Conservation (phyloP, 2,888 invertebrate genomes). For the Acleris laterana region DNA sequence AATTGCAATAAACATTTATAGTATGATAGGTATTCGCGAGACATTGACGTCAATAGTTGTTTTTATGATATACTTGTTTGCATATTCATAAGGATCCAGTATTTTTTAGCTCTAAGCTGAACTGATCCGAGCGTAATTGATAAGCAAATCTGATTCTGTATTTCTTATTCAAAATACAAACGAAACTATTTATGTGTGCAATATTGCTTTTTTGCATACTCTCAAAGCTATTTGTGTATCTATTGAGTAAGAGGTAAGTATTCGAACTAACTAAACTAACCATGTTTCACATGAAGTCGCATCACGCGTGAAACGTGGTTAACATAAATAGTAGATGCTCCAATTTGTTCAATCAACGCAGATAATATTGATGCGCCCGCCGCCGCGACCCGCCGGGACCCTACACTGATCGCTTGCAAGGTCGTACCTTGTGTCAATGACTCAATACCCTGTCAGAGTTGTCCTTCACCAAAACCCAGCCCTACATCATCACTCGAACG, state of each 20-base stretch:
- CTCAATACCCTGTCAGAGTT: conserved; percentile 19
- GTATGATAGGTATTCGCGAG: conserved; percentile 4
- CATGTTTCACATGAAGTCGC: conserved; percentile 45
- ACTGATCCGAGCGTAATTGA: neutral
- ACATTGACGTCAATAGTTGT: conserved; percentile 26
- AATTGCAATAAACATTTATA: conserved; percentile 15
- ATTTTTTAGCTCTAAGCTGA: neutral
- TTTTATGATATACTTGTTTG: conserved; percentile 8
- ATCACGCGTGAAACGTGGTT: conserved; percentile 38
- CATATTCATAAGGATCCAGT: conserved; percentile 20
- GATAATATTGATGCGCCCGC: conserved; percentile 46
- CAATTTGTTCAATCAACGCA: conserved; percentile 77
- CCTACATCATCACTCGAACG: neutral
- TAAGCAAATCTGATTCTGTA: too few species aligned
- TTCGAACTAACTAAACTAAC: neutral
- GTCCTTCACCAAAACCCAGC: neutral
- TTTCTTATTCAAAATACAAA: too few species aligned
- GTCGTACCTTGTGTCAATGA: conserved; percentile 25
- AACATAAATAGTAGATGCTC: conserved; percentile 49
- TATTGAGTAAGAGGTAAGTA: too few species aligned
- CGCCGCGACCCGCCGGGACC: conserved; percentile 38
- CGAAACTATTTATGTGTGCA: too few species aligned
- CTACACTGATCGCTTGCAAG: conserved; percentile 38
- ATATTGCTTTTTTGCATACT: too few species aligned
- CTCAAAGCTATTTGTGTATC: too few species aligned